phyloP scores from a whole-genome alignment of 2,113 vertebrate species.

The Pyrgilauda ruficollis region DNA sequence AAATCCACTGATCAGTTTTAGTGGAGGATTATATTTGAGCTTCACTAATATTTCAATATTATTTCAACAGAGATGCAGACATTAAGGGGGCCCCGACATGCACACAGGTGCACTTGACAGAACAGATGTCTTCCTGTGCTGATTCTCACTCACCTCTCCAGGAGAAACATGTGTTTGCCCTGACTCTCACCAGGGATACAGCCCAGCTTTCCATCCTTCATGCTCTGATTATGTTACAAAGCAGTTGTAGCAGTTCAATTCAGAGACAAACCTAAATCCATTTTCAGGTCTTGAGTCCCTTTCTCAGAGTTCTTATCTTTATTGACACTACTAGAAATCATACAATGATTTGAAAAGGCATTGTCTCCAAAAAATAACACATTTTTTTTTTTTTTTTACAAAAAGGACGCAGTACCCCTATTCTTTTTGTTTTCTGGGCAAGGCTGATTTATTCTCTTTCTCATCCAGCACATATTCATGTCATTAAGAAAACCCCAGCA shows the following conservation, averaged over 20 bases:
- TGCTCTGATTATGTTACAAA: background rate
- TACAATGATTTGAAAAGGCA: background rate
- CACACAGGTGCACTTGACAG: background rate
- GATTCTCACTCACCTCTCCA: background rate
- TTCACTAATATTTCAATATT: background rate
- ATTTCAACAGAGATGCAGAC: background rate
- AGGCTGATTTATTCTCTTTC: background rate
- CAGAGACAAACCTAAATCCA: background rate
- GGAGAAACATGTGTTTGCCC: background rate
- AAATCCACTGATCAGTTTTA: background rate
- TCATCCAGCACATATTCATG: background rate
- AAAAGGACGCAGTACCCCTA: background rate
- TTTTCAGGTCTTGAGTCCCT: background rate
- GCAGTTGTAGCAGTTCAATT: background rate
- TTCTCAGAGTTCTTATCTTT: background rate
- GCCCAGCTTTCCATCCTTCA: background rate
- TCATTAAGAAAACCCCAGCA: background rate
- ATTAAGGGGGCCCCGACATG: background rate
- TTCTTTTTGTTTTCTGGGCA: background rate
- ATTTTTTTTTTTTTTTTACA: background rate
- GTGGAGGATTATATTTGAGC: background rate
- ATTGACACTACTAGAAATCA: background rate
- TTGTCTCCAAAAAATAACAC: background rate
- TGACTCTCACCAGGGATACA: background rate
- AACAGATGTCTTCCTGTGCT: fast-evolving